phyloP scores from a whole-genome alignment of 2,113 vertebrate genomes.

The Greenwoodochromis staneri region DNA sequence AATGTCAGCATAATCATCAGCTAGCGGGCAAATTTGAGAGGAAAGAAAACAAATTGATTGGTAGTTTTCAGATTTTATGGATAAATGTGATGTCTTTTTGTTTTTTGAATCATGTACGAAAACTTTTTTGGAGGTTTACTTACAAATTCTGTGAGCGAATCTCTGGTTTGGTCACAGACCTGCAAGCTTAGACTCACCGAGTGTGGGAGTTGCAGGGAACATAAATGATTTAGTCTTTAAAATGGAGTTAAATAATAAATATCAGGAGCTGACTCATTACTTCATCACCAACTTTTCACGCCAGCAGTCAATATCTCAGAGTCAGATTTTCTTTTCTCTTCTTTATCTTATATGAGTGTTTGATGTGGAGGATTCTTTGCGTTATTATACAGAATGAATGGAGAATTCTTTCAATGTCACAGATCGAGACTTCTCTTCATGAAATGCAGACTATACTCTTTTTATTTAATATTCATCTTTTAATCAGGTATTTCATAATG shows the following conservation, averaged over 20 bases:
- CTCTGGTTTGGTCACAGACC: neutral
- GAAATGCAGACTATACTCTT: neutral
- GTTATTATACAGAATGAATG: neutral
- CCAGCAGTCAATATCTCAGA: neutral
- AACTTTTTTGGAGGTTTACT: neutral
- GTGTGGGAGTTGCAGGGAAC: neutral
- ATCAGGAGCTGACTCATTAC: neutral
- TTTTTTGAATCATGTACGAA: neutral
- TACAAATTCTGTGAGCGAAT: neutral
- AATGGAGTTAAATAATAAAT: constrained; percentile 36
- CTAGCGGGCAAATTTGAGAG: neutral
- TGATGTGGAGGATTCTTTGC: neutral
- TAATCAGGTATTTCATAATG: neutral
- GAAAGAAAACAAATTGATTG: neutral
- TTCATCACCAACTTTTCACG: neutral
- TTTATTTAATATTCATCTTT: neutral
- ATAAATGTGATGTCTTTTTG: neutral
- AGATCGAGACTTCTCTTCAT: neutral
- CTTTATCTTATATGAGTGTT: neutral
- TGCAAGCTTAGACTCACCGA: neutral
- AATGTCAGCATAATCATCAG: neutral
- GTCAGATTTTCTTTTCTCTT: neutral
- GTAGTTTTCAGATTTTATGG: neutral
- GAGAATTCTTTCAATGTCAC: neutral
- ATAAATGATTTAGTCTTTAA: constrained; percentile 22